Evolutionary conservation across 1,140 invertebrate species (phyloP), one percentile per base, ranked within the genome.

Genomic region (Drosophila trapezifrons): DNA sequence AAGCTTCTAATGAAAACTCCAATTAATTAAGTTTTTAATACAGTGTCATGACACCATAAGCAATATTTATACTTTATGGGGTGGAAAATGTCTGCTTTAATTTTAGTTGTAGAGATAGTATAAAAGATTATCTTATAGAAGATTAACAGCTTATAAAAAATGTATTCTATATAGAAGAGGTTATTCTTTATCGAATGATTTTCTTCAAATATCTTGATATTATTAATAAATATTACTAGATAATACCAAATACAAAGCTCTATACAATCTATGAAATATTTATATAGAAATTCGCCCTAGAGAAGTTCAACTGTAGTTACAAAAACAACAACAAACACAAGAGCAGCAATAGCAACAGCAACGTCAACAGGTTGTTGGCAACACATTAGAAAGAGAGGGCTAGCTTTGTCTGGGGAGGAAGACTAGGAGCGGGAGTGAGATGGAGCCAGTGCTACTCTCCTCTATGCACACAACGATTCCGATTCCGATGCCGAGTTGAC

Each of bases 401-500:
- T 25, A n/a, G n/a, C 18, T 20, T 35, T 52, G 49, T 52, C 29
- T 35, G 15, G 27, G 27, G 43, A 56, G 20, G 32, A 59, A 72
- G 40, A 43, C 67, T 29, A 40, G 42, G 42, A 59, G 73, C 29
- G 69, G 49, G 55, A 55, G 32, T 37, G 74, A 77, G 75, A 72
- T 42, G 74, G 64, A 49, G 70, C 59, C 71, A 46, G 29, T 18
- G 29, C 49, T 37, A 35, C 57, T 65, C 51, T 63, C 77, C 76
- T 73, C 49, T 60, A 75, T 51, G 62, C 62, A 59, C 69, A 67
- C 58, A 43, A 52, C 52, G 52, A 54, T 37, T 29, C 49, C 49
- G 49, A 52, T 52, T 18, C 49, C 49, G 29, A 52, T 45, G 47
- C 47, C 46, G 46, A 49, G 51, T 54, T 84, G 85, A 90, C 86